Base-by-base conservation (phyloP, 1,140 invertebrate species). In the Achatina immaculata region DNA sequence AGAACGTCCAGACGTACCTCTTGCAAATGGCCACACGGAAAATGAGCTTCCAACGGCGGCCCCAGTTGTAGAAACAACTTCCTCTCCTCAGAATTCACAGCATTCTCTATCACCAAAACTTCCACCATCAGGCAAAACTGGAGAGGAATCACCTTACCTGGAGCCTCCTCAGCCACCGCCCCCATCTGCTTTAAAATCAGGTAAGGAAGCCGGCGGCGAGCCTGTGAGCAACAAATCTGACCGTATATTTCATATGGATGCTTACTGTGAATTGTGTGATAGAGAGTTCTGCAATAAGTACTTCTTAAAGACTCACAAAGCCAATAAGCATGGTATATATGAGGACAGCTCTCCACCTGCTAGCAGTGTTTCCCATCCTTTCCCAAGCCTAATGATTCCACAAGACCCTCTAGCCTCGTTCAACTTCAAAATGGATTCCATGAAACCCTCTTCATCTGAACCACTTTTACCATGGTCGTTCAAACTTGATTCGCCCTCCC, bases 251-350 rank as follows among this genome's bases (percentile, higher is more conserved):
- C 88, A 90, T 82, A 88, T 95, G 94, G 36, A 97, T 98, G 92
- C 97, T 4, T 99, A 98, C 89, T 98, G 97, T 90, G 92, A 92
- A 80, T 84, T 94, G 42, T 94, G 94, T 89, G 90, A 92, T 78
- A 91, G 92, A 81, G 93, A 93, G 85, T 93, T 94, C 83, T 93
- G 93, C 71, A 92, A 92, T 81, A 91, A 91, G 79, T 91, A 91
- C 81, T 91, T 91, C 78, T 83, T 91, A 95, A 98, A 99, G 89
- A 99, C 98, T 0, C 98, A 99, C 92, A 99, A 99, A 97, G 95
- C 99, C 85, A 95, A 99, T 89, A 99, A 99, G 96, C 98, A 99
- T 91, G 97, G 98, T 9, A 99, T 99, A 43, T 90, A 87, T 85
- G 90, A 91, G 43, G 88, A 85, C 74, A 84, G 48, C 43, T 78